These are phyloP conservation scores for Sinosuthora webbiana DNA, from an alignment of 2,113 vertebrate species.

Conservation along the genomic window DNA sequence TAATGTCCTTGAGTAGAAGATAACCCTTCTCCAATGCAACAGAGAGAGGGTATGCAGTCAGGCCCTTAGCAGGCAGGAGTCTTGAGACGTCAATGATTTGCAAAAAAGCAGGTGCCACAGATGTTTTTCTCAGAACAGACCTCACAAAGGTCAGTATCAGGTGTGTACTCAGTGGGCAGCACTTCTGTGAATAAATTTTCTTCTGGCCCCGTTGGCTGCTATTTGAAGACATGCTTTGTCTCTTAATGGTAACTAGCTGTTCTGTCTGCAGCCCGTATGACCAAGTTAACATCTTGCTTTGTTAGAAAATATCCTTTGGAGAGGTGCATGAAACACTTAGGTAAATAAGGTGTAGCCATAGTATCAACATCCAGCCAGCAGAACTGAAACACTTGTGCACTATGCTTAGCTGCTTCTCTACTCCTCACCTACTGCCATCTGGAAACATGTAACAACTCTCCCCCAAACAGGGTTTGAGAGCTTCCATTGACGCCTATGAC, in stretches of 20 bases:
- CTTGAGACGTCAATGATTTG: not conserved
- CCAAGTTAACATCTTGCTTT: not conserved
- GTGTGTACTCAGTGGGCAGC: not conserved
- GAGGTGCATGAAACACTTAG: not conserved
- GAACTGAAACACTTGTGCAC: not conserved
- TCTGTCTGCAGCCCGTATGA: not conserved
- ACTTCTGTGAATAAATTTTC: not conserved
- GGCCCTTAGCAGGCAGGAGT: not conserved
- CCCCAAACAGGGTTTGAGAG: constrained; percentile 81
- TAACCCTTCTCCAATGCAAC: not conserved
- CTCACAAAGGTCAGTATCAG: not conserved
- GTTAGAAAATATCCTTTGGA: not conserved
- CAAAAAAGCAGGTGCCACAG: not conserved
- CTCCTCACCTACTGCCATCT: not conserved
- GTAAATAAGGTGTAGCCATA: not conserved
- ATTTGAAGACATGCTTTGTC: not conserved
- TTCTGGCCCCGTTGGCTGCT: not conserved
- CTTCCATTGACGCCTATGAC: constrained; percentile 88
- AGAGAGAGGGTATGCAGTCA: not conserved
- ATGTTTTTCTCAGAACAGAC: not conserved
- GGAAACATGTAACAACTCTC: not conserved
- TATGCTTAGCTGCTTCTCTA: not conserved
- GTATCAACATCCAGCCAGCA: not conserved
- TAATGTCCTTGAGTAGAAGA: not conserved
- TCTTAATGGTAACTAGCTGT: not conserved